phyloP scores from a whole-genome alignment of 2,797 vertebrate species.

The Spondyliosoma cantharus region DNA sequence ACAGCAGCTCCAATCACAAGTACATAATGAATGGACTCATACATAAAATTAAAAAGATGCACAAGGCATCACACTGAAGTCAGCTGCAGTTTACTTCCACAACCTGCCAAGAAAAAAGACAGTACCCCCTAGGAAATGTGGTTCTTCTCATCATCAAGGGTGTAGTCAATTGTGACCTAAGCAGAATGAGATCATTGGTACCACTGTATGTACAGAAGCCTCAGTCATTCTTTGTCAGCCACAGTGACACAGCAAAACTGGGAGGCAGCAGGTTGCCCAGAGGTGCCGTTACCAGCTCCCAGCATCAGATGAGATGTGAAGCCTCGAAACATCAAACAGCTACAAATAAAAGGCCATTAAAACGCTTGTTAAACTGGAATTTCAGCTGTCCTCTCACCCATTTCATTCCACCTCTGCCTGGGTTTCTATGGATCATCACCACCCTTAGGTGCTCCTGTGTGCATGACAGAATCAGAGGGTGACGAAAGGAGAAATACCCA shows the following conservation, averaged over 20 bases:
- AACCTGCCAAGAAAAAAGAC: constrained; percentile 48
- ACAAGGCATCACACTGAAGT: constrained; percentile 26
- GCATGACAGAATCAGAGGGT: constrained; percentile 57
- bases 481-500: constrained; percentile 60
- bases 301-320: constrained; percentile 29
- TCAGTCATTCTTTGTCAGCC: constrained; percentile 49
- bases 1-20: constrained; percentile 18
- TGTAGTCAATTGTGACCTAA: constrained; percentile 59
- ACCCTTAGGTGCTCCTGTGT: constrained; percentile 42
- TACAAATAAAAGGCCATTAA: constrained; percentile 34
- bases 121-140: constrained; percentile 50
- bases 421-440: constrained; percentile 49
- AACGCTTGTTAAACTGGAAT: constrained; percentile 48
- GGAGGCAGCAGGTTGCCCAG: constrained; percentile 22
- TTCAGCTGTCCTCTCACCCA: constrained; percentile 8
- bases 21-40: constrained; percentile 36
- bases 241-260: constrained; percentile 57
- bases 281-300: constrained; percentile 7
- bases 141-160: constrained; percentile 48
- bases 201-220: not conserved
- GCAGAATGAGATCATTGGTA: constrained; percentile 58
- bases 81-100: constrained; percentile 23
- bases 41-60: constrained; percentile 31
- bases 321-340: constrained; percentile 30
- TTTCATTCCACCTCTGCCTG: constrained; percentile 18